Base-by-base conservation (phyloP, 2,888 invertebrate species). In the Teleiodes luculella region DNA sequence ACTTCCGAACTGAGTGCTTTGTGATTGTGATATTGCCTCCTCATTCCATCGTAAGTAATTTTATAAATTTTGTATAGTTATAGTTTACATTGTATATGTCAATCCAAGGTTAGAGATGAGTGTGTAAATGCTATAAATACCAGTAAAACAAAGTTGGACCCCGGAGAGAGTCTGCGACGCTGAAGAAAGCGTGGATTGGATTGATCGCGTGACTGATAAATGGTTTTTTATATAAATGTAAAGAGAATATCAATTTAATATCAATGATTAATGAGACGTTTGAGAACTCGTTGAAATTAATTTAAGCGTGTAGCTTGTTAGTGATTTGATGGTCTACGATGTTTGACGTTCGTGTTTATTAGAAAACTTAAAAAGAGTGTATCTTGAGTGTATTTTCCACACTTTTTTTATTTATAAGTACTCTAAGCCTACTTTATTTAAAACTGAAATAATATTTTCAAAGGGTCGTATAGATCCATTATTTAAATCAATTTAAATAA, bases 21-120 rank as follows among this genome's bases (percentile, higher is more conserved):
- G 83, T 86, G 83, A 67, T 73, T 72, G 82, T 81, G 82, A 71
- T 67, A 68, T 65, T 73, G 65, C 63, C 57, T 64, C 60, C 52
- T 18, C 56, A 46, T 56, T 66, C 61, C 75, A 77, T 68, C 79
- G 81, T 80, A 59, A 57, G 60, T 57, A 60, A 57, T 61, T 60
- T 61, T 35, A 49, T 49, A 57, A 33, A 53, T 16, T 55, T 10
- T 50, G 37, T 31, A 31, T 41, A 41, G 8, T 2, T 41, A 41
- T 30, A 39, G 5, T 5, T 39, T 24, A 10, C 10, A 20, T 20
- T 35, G 35, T 50, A 8, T 20, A 16, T 20, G 10, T 24, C 14
- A 8, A 24, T 37, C 24, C 28, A 37, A 50, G 36, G 43, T 11
- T 24, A 39, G 31, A n/a, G 46, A 57, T 60, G 58, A 47, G 46